Percentiles rank a stretch among this genome's conserved stretches.
phyloP scores from a whole-genome alignment of 2,888 invertebrate species.

The Lutraria lutraria region DNA sequence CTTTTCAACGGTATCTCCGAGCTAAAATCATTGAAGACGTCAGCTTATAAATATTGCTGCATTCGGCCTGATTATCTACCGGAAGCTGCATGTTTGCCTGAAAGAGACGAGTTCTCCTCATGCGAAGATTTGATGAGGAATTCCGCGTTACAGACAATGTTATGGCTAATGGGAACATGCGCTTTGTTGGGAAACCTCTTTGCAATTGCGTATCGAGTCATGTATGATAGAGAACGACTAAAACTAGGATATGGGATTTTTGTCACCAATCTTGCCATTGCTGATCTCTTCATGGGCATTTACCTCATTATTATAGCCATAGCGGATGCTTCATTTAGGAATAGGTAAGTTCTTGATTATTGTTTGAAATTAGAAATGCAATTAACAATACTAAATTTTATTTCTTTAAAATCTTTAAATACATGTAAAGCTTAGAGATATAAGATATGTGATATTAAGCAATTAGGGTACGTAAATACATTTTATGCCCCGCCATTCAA shows the following conservation, averaged over 20 bases:
- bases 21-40: constrained; percentile 45
- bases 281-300: constrained; percentile 76
- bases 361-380: too few species aligned
- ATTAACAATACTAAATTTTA: too few species aligned
- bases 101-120: constrained; percentile 73
- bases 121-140: constrained; percentile 73
- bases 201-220: constrained; percentile 56
- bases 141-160: constrained; percentile 54
- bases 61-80: constrained; percentile 52
- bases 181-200: constrained; percentile 67
- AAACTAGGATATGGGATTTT: constrained; percentile 65
- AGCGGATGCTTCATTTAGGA: constrained; percentile 67
- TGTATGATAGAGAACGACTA: constrained; percentile 71
- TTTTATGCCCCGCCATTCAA: too few species aligned
- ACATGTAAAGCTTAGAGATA: too few species aligned
- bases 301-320: constrained; percentile 71
- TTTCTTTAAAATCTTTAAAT: too few species aligned
- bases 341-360: constrained; percentile 1
- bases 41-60: constrained; percentile 62
- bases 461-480: too few species aligned
- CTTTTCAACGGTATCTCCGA: constrained; percentile 51
- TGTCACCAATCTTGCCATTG: constrained; percentile 67
- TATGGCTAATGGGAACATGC: constrained; percentile 71
- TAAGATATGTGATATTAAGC: too few species aligned
- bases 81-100: constrained; percentile 59